phyloP scores from a whole-genome alignment of 1,140 invertebrate genomes.

The Drosophila leontia region DNA sequence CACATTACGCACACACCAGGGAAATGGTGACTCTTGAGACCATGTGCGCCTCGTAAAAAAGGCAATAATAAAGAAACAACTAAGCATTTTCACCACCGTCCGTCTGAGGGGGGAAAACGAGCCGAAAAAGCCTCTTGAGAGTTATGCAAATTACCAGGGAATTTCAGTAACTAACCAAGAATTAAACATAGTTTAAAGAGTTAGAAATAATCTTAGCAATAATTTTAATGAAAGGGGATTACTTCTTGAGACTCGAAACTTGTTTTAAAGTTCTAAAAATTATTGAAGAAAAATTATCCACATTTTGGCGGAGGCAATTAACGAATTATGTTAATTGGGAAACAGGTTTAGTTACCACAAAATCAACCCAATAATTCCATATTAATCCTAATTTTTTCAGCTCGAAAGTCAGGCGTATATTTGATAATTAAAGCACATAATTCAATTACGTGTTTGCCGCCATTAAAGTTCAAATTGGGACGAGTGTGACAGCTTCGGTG shows the following conservation, averaged over 20 bases:
- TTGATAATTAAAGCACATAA: not conserved
- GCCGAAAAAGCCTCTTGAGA: conserved; percentile 5
- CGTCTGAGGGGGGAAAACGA: conserved; percentile 10
- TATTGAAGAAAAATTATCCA: conserved; percentile 15
- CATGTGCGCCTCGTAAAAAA: conserved; percentile 57
- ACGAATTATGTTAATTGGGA: conserved; percentile 7
- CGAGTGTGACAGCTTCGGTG: conserved; percentile 22
- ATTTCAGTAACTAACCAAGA: not conserved
- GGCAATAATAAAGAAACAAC: conserved; percentile 53
- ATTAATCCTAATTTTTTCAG: not conserved
- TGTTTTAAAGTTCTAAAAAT: not conserved
- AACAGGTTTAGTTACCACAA: conserved; percentile 9
- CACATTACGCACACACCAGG: conserved; percentile 37
- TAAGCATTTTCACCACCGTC: conserved; percentile 41
- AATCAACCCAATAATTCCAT: conserved; percentile 1
- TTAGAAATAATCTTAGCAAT: not conserved
- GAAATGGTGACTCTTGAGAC: conserved; percentile 33
- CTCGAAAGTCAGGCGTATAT: not conserved
- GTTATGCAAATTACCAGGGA: conserved; percentile 54
- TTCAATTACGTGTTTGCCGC: conserved; percentile 11
- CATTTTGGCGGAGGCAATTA: conserved; percentile 1
- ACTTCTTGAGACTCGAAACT: not conserved
- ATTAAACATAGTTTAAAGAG: not conserved
- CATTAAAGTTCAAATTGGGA: conserved; percentile 18
- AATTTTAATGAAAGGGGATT: not conserved